These are phyloP conservation scores for Spisula solida DNA, from an alignment of 2,888 invertebrate species.

Conservation along the genomic window DNA sequence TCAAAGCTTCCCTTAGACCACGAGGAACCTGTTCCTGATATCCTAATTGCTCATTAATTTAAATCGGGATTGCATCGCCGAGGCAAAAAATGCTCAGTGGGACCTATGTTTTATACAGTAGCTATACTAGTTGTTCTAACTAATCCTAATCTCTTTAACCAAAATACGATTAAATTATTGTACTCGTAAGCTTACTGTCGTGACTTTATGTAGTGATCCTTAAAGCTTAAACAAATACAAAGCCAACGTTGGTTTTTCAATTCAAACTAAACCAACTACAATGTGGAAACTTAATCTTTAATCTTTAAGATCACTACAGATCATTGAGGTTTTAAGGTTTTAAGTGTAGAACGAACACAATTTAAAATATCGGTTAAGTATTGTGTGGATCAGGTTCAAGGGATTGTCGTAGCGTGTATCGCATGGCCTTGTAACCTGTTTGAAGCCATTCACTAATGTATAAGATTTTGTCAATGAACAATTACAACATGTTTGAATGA, in stretches of 20 bases:
- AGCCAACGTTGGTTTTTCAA: not conserved
- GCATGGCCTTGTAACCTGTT: not conserved
- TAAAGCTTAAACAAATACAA: not conserved
- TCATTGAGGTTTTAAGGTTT: not conserved
- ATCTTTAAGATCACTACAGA: not conserved
- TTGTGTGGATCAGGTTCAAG: not conserved
- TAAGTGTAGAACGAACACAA: not conserved
- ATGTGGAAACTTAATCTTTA: not conserved
- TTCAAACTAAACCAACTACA: not conserved
- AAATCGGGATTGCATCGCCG: too few relatives aligned
- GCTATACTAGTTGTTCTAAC: not conserved
- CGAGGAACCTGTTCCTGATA: too few relatives aligned
- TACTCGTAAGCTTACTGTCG: not conserved
- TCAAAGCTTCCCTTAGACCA: too few relatives aligned
- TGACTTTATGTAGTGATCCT: not conserved
- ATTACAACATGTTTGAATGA: not conserved
- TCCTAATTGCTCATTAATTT: too few relatives aligned
- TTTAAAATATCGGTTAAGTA: not conserved
- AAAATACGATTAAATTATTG: not conserved
- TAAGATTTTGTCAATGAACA: not conserved
- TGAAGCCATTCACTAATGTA: not conserved
- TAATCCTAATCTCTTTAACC: too few relatives aligned
- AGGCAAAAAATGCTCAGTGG: too few relatives aligned
- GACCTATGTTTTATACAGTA: too few relatives aligned
- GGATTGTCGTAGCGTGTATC: not conserved